A percentile compares a stretch with the other conserved stretches of the same genome.
Conservation (phyloP, 2,797 vertebrate species). For the Dipus sagitta region DNA sequence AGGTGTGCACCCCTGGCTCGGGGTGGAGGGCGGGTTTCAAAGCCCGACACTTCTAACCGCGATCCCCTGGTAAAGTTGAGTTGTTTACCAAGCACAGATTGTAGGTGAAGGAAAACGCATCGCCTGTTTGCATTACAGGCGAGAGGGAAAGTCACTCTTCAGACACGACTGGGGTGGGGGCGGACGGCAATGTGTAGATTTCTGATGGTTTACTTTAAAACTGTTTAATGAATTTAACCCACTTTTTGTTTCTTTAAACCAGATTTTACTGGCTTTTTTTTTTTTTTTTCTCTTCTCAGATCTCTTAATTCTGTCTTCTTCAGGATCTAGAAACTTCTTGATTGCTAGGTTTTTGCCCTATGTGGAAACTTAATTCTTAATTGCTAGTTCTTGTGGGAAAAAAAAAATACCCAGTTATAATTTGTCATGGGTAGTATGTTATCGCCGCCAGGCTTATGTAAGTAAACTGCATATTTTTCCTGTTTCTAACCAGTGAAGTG, state of each 20-base stretch:
- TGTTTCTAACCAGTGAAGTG: neutral
- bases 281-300: neutral
- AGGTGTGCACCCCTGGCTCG: neutral
- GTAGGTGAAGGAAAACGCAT: neutral
- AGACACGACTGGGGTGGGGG: neutral
- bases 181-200: neutral
- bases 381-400: neutral
- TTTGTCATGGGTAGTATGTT: neutral
- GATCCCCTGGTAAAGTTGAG: constrained; percentile 22
- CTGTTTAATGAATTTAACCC: neutral
- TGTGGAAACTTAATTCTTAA: constrained; percentile 22
- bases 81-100: neutral
- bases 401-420: neutral
- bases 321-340: neutral
- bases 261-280: neutral
- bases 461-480: neutral
- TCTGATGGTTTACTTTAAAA: neutral
- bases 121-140: neutral
- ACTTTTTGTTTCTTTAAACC: neutral
- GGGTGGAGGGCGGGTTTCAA: neutral
- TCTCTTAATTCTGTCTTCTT: neutral
- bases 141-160: neutral
- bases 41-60: neutral
- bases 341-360: neutral
- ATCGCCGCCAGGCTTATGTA: neutral